Evolutionary conservation across 2,113 vertebrate genomes (phyloP).

Genomic region (Zingel zingel): DNA sequence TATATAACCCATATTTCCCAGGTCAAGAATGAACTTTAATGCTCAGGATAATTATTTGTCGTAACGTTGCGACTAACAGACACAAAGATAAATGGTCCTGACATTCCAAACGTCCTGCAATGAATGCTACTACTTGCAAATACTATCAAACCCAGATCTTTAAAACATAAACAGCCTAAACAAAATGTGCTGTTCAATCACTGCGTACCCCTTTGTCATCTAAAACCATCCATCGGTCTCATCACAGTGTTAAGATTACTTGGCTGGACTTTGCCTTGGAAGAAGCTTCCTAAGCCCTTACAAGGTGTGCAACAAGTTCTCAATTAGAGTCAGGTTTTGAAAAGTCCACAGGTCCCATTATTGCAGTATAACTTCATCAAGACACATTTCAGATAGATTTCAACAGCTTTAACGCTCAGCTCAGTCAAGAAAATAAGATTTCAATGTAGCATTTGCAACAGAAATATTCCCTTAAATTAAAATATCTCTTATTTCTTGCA

Average conservation of each 20-base stretch:
- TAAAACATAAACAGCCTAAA: background rate
- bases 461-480: constrained; percentile 25
- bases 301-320: constrained; percentile 15
- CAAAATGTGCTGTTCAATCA: constrained; percentile 19
- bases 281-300: constrained; percentile 43
- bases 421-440: constrained; percentile 12
- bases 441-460: constrained; percentile 16
- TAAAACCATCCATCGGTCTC: constrained; percentile 45
- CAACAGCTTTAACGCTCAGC: constrained; percentile 13
- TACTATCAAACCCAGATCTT: constrained; percentile 28
- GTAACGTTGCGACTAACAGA: background rate
- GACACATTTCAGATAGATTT: constrained; percentile 16
- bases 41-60: background rate
- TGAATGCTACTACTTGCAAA: constrained; percentile 2
- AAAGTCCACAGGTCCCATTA: constrained; percentile 51
- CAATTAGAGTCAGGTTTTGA: constrained; percentile 28
- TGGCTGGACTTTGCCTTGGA: constrained; percentile 43
- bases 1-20: background rate
- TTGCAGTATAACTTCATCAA: constrained; percentile 29
- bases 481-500: constrained; percentile 28
- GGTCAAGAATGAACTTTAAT: constrained; percentile 1
- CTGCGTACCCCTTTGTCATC: background rate
- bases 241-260: constrained; percentile 68
- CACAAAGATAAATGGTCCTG: background rate
- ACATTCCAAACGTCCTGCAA: background rate